phyloP scores from a whole-genome alignment of 2,888 invertebrate genomes.

The Agrilus cyanescens region DNA sequence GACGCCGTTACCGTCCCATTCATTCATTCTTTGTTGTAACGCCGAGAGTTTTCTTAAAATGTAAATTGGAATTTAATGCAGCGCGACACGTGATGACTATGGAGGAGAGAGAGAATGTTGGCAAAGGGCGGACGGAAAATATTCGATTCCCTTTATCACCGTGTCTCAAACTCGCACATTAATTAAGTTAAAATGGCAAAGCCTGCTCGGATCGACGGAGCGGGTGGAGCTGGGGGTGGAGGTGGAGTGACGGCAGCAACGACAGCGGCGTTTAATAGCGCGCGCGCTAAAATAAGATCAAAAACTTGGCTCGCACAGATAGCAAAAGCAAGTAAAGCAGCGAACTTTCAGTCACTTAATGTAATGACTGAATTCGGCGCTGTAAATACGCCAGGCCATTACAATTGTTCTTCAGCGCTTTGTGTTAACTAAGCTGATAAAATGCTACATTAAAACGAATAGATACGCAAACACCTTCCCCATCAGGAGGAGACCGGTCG shows the following conservation, averaged over 20 bases:
- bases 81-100: too few species aligned
- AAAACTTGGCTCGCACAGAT: slow-evolving; percentile 9
- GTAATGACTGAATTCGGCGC: slow-evolving; percentile 6
- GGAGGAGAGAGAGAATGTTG: slow-evolving; percentile 6
- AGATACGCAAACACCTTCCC: too few species aligned
- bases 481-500: too few species aligned
- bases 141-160: slow-evolving; percentile 3
- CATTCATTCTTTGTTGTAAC: too few species aligned
- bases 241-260: too few species aligned
- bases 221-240: neutral
- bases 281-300: slow-evolving; percentile 6
- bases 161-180: slow-evolving; percentile 5
- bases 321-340: neutral
- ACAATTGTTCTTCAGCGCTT: too few species aligned
- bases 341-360: slow-evolving; percentile 10
- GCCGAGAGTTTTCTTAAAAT: too few species aligned
- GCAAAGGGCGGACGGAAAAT: slow-evolving; percentile 11
- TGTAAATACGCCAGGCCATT: too few species aligned
- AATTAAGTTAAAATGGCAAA: slow-evolving; percentile 11
- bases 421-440: too few species aligned
- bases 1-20: too few species aligned
- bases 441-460: too few species aligned
- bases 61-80: too few species aligned
- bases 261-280: slow-evolving; percentile 1
- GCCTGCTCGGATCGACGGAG: slow-evolving; percentile 7